A percentile compares a stretch with the other conserved stretches of the same genome.
These are phyloP conservation scores for Cheumatopsyche charites DNA, from an alignment of 1,140 invertebrate species.

Conservation along the genomic window DNA sequence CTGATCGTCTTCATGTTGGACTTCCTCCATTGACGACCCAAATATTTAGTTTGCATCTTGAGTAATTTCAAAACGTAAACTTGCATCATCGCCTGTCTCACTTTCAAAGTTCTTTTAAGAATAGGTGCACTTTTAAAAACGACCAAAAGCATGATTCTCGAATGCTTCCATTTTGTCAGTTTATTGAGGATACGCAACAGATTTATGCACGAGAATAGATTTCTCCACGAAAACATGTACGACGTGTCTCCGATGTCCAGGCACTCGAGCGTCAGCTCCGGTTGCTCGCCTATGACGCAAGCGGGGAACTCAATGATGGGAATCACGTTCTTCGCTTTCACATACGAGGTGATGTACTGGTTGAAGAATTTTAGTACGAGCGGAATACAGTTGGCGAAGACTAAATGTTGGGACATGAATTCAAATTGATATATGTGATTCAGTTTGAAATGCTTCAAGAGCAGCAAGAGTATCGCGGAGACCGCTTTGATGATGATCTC, in stretches of 20 bases:
- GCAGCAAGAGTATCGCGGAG: conserved; percentile 88
- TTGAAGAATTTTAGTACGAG: conserved; percentile 99
- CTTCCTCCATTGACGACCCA: conserved; percentile 98
- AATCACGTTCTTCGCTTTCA: conserved; percentile 94
- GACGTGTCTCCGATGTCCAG: conserved; percentile 89
- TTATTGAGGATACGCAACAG: conserved; percentile 96
- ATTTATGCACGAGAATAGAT: conserved; percentile 98
- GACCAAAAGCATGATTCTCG: conserved; percentile 99
- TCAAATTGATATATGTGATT: conserved; percentile 99
- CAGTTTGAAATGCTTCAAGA: conserved; percentile 98
- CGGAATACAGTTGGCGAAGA: conserved; percentile 99
- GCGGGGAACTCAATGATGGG: conserved; percentile 94
- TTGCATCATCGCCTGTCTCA: conserved; percentile 97
- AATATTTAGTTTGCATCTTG: conserved; percentile 99
- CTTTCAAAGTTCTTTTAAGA: conserved; percentile 94
- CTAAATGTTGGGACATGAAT: conserved; percentile 98
- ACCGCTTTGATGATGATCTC: conserved; percentile 99
- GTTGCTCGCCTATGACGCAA: conserved; percentile 95
- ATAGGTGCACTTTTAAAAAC: conserved; percentile 99
- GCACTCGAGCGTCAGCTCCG: conserved; percentile 91
- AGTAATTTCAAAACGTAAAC: conserved; percentile 96
- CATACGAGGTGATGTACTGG: conserved; percentile 96
- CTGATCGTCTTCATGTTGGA: conserved; percentile 99
- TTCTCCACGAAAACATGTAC: conserved; percentile 91
- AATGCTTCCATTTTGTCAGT: conserved; percentile 99